These are phyloP conservation scores for Ceratosolen solmsi DNA, from an alignment of 1,140 invertebrate species.

Conservation along the genomic window DNA sequence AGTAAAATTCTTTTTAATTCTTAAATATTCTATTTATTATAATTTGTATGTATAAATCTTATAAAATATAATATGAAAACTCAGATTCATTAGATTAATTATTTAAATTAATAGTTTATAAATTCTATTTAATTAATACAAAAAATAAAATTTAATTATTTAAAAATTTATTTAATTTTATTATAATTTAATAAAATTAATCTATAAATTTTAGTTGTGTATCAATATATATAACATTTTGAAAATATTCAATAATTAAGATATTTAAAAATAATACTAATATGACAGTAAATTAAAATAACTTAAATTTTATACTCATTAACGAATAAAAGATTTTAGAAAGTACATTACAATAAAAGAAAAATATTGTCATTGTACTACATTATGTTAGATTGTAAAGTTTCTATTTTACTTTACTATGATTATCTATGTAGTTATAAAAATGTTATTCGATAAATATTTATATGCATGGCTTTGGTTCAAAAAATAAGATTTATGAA, in stretches of 20 bases:
- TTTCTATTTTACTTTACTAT: slow-evolving; percentile 7
- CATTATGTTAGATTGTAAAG: neutral
- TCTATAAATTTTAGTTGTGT: neutral
- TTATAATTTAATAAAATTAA: neutral
- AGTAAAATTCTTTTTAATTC: neutral
- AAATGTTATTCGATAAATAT: slow-evolving; percentile 46
- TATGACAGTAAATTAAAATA: neutral
- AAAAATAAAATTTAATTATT: too few relatives aligned
- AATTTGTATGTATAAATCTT: neutral
- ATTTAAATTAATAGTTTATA: neutral
- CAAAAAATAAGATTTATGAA: slow-evolving; percentile 45
- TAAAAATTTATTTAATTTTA: neutral
- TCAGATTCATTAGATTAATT: neutral
- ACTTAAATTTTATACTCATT: neutral
- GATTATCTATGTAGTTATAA: slow-evolving; percentile 17
- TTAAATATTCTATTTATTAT: neutral
- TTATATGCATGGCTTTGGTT: slow-evolving; percentile 45
- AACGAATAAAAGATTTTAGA: neutral
- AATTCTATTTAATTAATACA: neutral
- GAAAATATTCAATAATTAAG: neutral
- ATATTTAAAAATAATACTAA: neutral
- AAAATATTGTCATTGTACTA: slow-evolving; percentile 7
- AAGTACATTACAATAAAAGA: neutral
- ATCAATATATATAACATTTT: neutral
- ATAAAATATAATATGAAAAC: slow-evolving; percentile 1